These are phyloP conservation scores for Aspidoscelis tigris DNA, from an alignment of 2,113 vertebrate species.

Conservation along the genomic window DNA sequence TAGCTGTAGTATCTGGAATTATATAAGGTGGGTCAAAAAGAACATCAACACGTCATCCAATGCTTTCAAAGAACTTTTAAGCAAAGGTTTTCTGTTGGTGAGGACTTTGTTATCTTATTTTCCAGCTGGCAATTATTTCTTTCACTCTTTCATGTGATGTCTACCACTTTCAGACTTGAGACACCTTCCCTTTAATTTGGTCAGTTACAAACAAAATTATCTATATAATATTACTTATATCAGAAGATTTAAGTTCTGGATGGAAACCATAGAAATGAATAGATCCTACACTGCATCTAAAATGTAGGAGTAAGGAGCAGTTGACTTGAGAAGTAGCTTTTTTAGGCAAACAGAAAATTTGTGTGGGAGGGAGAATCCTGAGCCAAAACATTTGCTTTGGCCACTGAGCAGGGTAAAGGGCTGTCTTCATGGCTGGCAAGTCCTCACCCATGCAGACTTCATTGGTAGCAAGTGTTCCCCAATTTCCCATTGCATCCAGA, in stretches of 20 bases:
- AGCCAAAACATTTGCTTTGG: no score
- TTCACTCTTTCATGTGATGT: background rate
- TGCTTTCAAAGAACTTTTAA: background rate
- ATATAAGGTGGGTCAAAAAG: background rate
- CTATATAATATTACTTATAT: no score
- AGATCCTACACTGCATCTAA: background rate
- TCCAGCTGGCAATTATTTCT: background rate
- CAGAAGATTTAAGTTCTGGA: background rate
- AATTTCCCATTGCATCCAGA: no score
- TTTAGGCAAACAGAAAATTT: no score
- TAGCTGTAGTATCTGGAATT: rapidly evolving
- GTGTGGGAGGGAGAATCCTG: no score
- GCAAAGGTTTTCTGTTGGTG: background rate
- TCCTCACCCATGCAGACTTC: no score
- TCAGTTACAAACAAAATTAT: background rate
- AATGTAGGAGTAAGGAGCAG: background rate
- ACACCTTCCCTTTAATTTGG: no score
- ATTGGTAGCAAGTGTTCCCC: no score
- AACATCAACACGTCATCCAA: no score
- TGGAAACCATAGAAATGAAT: background rate
- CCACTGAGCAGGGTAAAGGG: no score
- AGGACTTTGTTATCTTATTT: background rate
- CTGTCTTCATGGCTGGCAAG: no score
- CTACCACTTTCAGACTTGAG: no score
- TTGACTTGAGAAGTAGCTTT: background rate